Evolutionary conservation across 2,888 invertebrate species (phyloP), one percentile per base, ranked within the genome.

Genomic region (Eristalis tenax): DNA sequence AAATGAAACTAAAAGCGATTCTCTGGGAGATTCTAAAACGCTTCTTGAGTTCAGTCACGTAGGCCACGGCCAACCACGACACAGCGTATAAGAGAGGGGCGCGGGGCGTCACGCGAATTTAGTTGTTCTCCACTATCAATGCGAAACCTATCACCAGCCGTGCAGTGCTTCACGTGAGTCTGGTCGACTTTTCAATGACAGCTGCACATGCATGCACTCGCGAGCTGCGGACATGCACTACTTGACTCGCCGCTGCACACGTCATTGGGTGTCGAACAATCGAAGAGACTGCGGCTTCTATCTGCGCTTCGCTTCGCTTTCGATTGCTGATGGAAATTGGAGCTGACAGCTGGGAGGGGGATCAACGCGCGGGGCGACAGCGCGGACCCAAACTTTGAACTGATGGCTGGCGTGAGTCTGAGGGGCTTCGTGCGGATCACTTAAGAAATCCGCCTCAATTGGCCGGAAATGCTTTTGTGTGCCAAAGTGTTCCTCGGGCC

Each of bases 11-110:
- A 57, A 66, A 71, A 59, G 57, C 40, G 32, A 32, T 79, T 65
- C 22, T 57, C 65, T 40, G 5, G 13, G 40, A 65, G 57, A 40
- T 64, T 23, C 59, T 63, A 43, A 50, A 68, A 68, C 40, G 76
- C 68, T 78, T 71, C 79, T 79, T 79, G 79, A 71, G 71, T 65
- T 71, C 57, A 65, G 79, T 79, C 79, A 79, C 79, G 79, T 79
- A 79, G 65, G 79, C 79, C 79, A 65, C 65, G 66, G 65, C 65
- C 50, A 50, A 18, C 50, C 6, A 15, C 18, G 4, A 11, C 43
- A 8, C 56, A 28, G 23, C 13, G 28, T 15, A 59, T 32, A 6
- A 15, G 22, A 5, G 15, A n/a, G 13, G n/a, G 28, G 35, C 3
- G 26, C 2, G 26, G 26, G 40, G 63, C 23, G 56, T 70, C 70